Evolutionary conservation across 2,113 vertebrate genomes (phyloP).

Genomic region (Dascyllus trimaculatus): DNA sequence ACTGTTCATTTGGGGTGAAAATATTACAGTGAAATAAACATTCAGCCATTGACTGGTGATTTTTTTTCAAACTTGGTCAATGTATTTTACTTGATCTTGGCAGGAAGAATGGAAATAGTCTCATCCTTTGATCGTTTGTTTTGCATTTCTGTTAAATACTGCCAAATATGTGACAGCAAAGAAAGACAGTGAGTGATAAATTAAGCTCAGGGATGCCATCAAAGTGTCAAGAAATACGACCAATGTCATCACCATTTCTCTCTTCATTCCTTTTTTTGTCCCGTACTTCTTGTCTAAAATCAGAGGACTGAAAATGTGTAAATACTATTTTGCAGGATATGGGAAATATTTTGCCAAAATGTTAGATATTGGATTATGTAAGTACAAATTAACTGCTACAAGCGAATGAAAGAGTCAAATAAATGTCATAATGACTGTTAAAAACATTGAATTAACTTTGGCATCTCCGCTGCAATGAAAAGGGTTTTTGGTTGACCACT

Average conservation of each 20-base stretch:
- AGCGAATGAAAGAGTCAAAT: background rate
- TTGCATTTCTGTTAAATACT: background rate
- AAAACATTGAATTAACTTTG: background rate
- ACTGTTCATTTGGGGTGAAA: too few relatives aligned
- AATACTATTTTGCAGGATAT: background rate
- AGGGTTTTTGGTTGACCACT: background rate
- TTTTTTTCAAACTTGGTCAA: background rate
- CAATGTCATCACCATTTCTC: background rate
- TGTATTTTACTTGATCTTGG: background rate
- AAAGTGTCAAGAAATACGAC: constrained; percentile 1
- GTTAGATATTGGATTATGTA: background rate
- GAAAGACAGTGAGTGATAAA: constrained; percentile 1
- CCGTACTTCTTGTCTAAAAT: too few relatives aligned
- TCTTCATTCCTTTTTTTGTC: background rate
- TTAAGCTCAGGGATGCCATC: constrained; percentile 4
- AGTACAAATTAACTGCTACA: background rate
- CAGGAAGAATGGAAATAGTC: background rate
- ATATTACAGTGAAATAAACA: too few relatives aligned
- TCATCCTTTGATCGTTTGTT: constrained; percentile 4
- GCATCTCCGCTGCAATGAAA: too few relatives aligned
- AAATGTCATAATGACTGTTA: background rate
- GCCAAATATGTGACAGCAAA: background rate
- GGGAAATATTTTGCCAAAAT: too few relatives aligned
- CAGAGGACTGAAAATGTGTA: too few relatives aligned
- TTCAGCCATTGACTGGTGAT: too few relatives aligned